A percentile compares a stretch with the other conserved stretches of the same genome.
Evolutionary conservation across 2,888 invertebrate species (phyloP).

Genomic region (Zygothrica quintamaculata): DNA sequence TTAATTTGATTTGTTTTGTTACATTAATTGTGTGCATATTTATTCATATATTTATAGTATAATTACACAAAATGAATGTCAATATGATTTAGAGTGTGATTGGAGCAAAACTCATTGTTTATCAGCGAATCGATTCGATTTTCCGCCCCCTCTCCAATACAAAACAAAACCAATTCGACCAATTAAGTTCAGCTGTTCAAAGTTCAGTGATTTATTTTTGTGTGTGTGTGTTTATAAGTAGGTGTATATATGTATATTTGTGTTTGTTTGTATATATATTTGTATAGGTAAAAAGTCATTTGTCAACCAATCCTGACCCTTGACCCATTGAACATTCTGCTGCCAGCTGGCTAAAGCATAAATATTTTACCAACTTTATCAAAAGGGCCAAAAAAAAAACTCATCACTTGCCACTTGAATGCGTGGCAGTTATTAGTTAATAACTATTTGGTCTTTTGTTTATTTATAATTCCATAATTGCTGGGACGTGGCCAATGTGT

Average conservation of each 20-base stretch:
- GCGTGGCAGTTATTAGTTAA: conserved; percentile 73
- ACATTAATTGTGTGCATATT: no score
- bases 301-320: conserved; percentile 55
- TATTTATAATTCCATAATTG: conserved; percentile 75
- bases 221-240: no score
- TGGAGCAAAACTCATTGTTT: not conserved
- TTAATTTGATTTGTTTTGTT: no score
- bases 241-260: no score
- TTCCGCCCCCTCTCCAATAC: no score
- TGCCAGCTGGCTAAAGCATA: conserved; percentile 58
- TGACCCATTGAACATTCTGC: conserved; percentile 24
- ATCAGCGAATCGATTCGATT: conserved; percentile 20
- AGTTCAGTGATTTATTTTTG: conserved; percentile 52
- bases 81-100: conserved; percentile 1
- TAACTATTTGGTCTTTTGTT: conserved; percentile 75
- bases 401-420: conserved; percentile 6
- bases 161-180: conserved; percentile 17
- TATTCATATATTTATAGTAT: not conserved
- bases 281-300: not conserved
- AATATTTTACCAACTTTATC: conserved; percentile 61
- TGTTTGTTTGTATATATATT: no score
- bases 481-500: conserved; percentile 58
- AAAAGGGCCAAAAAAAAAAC: conserved; percentile 8
- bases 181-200: conserved; percentile 53
- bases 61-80: conserved; percentile 15